A percentile compares a stretch with the other conserved stretches of the same genome.
phyloP scores from a whole-genome alignment of 1,140 invertebrate genomes.

The Dryas iulia region DNA sequence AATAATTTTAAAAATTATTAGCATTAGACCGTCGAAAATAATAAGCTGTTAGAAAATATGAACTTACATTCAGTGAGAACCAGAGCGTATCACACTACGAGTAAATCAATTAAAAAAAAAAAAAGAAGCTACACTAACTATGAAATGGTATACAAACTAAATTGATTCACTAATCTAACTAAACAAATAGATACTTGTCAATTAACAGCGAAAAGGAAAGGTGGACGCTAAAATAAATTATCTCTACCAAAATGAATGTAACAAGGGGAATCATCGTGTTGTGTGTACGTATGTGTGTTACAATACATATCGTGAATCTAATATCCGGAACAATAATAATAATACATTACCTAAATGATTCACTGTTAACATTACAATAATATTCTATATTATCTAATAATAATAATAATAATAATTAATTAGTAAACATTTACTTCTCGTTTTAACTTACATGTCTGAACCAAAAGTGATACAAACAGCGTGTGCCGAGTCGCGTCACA shows the following conservation, averaged over 20 bases:
- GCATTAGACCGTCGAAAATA: slow-evolving; percentile 32
- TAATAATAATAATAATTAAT: no score
- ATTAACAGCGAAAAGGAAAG: background rate
- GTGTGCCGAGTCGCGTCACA: background rate
- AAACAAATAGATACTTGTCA: slow-evolving; percentile 3
- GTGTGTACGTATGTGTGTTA: no score
- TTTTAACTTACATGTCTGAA: background rate
- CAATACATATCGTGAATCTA: background rate
- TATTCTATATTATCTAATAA: slow-evolving; percentile 5
- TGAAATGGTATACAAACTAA: background rate
- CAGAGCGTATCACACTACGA: no score
- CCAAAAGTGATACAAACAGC: background rate
- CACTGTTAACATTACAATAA: slow-evolving; percentile 1
- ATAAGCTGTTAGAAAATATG: slow-evolving; percentile 8
- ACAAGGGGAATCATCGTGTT: background rate
- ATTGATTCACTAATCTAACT: slow-evolving; percentile 1
- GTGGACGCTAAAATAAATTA: slow-evolving; percentile 3
- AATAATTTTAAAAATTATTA: slow-evolving; percentile 61
- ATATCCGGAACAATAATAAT: background rate
- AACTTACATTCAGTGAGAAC: background rate
- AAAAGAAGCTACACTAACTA: background rate
- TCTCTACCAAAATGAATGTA: background rate
- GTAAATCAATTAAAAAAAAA: background rate
- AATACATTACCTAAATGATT: background rate
- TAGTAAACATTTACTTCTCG: slow-evolving; percentile 2